Conservation (phyloP, 2,888 invertebrate genomes). For the Thymelicus sylvestris region DNA sequence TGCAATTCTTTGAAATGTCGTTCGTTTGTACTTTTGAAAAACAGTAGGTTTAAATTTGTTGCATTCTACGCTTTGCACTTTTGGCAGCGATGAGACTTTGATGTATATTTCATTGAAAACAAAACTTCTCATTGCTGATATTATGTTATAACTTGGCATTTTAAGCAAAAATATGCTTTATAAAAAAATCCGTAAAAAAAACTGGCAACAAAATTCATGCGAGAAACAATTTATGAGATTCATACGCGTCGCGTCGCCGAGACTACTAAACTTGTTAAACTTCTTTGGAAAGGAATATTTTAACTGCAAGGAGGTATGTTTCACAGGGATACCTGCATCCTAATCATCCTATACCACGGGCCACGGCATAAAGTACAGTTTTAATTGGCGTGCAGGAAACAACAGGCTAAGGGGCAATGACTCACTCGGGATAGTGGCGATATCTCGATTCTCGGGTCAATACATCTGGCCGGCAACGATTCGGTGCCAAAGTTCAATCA, state of each 20-base stretch:
- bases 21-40: background rate
- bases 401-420: conserved; percentile 49
- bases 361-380: conserved; percentile 29
- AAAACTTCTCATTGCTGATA: too few species aligned
- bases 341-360: too few species aligned
- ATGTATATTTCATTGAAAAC: too few species aligned
- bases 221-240: too few species aligned
- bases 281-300: background rate
- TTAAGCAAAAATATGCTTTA: too few species aligned
- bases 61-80: background rate
- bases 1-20: conserved; percentile 5
- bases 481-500: conserved; percentile 43
- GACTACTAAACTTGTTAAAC: background rate
- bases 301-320: background rate
- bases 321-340: background rate
- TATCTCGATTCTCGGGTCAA: conserved; percentile 38
- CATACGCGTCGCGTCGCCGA: too few species aligned
- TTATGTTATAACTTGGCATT: too few species aligned
- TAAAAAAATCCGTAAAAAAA: too few species aligned
- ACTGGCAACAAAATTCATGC: too few species aligned
- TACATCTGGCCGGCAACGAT: conserved; percentile 36
- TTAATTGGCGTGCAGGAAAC: conserved; percentile 51
- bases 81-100: background rate
- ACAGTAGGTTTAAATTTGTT: conserved; percentile 9
- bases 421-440: conserved; percentile 45